Percentiles rank a stretch among this genome's conserved stretches.
phyloP scores from a whole-genome alignment of 2,888 invertebrate species.

The Salticus scenicus region DNA sequence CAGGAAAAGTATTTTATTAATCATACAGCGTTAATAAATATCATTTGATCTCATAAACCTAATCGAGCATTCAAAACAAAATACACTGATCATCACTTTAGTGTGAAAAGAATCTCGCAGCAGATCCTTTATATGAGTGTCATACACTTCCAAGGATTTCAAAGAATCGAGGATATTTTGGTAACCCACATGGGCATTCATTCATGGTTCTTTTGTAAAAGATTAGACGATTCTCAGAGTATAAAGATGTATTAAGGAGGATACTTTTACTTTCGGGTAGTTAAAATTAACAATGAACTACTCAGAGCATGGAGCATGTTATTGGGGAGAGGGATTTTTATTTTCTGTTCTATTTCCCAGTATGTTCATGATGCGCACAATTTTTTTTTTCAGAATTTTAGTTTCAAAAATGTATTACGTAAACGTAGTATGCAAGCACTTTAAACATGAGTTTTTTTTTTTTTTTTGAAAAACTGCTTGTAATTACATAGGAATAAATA shows the following conservation, averaged over 20 bases:
- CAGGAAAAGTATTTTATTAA: too few species aligned
- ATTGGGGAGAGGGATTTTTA: too few species aligned
- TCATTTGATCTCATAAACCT: neutral
- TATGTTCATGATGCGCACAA: too few species aligned
- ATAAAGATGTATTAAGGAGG: neutral
- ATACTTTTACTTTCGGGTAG: neutral
- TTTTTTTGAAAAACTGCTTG: too few species aligned
- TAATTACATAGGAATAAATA: too few species aligned
- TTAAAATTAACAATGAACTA: neutral
- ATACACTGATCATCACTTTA: neutral
- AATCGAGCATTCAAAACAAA: neutral
- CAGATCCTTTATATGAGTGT: neutral
- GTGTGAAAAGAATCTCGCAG: neutral
- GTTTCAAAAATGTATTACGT: too few species aligned
- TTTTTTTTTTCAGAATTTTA: too few species aligned
- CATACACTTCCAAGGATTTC: neutral
- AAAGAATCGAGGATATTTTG: neutral
- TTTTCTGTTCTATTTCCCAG: too few species aligned
- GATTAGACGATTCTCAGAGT: neutral
- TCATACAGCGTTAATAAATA: too few species aligned
- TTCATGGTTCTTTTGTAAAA: neutral
- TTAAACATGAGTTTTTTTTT: too few species aligned
- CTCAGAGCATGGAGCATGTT: too few species aligned
- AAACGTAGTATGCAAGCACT: too few species aligned
- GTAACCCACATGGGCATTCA: neutral